These are phyloP conservation scores for Bujurquina vittata DNA, from an alignment of 2,113 vertebrate genomes.

Conservation along the genomic window DNA sequence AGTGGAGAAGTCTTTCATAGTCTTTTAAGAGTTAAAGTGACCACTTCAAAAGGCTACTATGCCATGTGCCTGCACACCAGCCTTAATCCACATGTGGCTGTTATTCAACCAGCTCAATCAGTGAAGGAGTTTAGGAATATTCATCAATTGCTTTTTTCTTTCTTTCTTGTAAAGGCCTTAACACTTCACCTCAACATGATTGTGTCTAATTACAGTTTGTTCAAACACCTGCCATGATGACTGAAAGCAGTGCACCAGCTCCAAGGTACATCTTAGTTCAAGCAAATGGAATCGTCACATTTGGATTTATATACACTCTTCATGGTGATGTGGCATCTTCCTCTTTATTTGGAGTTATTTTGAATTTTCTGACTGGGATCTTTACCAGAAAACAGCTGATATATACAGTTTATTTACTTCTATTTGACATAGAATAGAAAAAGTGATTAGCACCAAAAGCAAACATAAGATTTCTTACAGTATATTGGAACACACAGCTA, in stretches of 20 bases:
- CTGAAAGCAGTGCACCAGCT: neutral
- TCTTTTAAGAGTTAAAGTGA: constrained; percentile 46
- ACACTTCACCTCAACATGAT: constrained; percentile 32
- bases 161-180: neutral
- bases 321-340: neutral
- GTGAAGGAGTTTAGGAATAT: constrained; percentile 53
- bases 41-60: constrained; percentile 69
- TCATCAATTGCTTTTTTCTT: constrained; percentile 44
- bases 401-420: neutral
- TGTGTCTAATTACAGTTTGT: constrained; percentile 56
- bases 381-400: neutral
- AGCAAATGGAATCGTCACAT: neutral
- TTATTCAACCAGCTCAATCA: constrained; percentile 44
- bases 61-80: constrained; percentile 32
- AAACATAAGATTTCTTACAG: neutral
- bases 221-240: constrained; percentile 30
- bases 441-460: neutral
- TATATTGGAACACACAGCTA: constrained; percentile 1
- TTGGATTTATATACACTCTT: neutral
- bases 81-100: constrained; percentile 55
- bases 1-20: constrained; percentile 22
- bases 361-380: neutral
- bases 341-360: constrained; percentile 7
- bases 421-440: neutral
- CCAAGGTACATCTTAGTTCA: neutral